phyloP scores from a whole-genome alignment of 2,113 vertebrate species.

The Onychostruthus taczanowskii region DNA sequence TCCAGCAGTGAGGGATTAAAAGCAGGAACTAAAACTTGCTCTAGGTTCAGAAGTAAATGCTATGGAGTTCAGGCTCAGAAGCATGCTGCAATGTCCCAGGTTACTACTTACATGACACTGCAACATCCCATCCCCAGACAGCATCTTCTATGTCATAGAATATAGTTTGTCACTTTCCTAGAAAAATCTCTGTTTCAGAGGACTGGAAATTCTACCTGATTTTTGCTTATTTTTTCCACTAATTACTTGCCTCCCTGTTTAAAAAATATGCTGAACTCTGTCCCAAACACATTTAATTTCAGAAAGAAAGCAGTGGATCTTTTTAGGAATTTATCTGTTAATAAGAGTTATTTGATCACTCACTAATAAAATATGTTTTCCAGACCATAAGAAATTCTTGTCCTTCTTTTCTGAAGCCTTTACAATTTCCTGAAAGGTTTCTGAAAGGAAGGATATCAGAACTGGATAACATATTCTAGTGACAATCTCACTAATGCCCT shows the following conservation, averaged over 20 bases:
- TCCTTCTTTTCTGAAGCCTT: slow-evolving; percentile 3
- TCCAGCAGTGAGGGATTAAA: not conserved
- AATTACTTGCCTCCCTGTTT: not conserved
- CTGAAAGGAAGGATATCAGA: not conserved
- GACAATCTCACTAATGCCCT: not conserved
- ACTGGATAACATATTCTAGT: not conserved
- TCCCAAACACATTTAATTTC: not conserved
- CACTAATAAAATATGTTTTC: not conserved
- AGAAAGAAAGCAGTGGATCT: not conserved
- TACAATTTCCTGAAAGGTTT: slow-evolving; percentile 9
- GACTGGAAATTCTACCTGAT: not conserved
- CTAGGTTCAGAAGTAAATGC: not conserved
- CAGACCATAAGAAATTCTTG: not conserved
- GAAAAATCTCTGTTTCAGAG: not conserved
- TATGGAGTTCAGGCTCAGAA: not conserved
- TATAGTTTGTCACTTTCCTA: not conserved
- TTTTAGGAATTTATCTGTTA: not conserved
- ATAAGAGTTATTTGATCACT: not conserved
- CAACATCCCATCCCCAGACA: not conserved
- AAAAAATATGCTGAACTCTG: not conserved
- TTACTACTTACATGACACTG: not conserved
- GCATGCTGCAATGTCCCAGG: not conserved
- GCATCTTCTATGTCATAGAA: not conserved
- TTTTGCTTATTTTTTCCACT: not conserved
- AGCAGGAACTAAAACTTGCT: not conserved